These are phyloP conservation scores for Philonicus albiceps DNA, from an alignment of 2,888 invertebrate species.

Conservation along the genomic window DNA sequence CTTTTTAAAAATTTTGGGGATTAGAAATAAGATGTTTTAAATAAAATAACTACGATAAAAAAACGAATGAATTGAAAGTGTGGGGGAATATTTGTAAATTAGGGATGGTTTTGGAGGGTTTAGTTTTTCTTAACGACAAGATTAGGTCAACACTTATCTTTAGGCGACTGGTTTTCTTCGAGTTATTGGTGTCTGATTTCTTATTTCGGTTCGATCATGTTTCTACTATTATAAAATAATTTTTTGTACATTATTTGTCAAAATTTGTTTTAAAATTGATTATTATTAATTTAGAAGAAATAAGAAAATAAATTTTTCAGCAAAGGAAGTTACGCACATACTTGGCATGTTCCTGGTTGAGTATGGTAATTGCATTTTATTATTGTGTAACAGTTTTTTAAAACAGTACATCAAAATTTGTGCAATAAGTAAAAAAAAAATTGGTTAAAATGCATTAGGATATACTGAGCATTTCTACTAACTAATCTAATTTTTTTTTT, in stretches of 20 bases:
- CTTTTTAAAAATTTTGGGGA: too few species aligned
- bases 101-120: too few species aligned
- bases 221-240: background rate
- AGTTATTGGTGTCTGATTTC: too few species aligned
- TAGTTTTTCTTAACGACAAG: too few species aligned
- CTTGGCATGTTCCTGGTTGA: background rate
- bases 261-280: background rate
- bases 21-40: too few species aligned
- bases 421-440: background rate
- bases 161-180: too few species aligned
- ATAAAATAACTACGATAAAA: too few species aligned
- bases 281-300: background rate
- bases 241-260: background rate
- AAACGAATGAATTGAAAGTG: too few species aligned
- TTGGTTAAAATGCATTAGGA: background rate
- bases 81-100: too few species aligned
- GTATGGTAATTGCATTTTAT: background rate
- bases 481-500: background rate
- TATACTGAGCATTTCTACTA: background rate
- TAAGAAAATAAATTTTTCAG: background rate
- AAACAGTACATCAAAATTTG: background rate
- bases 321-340: background rate
- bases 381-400: background rate
- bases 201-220: background rate
- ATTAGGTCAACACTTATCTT: too few species aligned